phyloP scores from a whole-genome alignment of 2,888 invertebrate species.

The Emmelina monodactyla region DNA sequence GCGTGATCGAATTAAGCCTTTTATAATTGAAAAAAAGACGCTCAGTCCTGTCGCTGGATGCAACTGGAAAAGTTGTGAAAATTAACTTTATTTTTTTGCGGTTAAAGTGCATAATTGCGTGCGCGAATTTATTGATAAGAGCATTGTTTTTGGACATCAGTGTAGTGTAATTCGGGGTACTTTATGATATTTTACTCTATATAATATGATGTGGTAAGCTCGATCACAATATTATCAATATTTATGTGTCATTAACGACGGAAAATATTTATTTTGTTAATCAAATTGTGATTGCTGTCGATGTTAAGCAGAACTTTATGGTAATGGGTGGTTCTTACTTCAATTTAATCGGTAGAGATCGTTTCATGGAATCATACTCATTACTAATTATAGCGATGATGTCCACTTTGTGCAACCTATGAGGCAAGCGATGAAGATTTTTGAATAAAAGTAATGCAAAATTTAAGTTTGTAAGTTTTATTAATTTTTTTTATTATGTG shows the following conservation, averaged over 20 bases:
- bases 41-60: constrained; percentile 57
- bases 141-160: constrained; percentile 58
- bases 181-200: constrained; percentile 49
- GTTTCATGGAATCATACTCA: too few species aligned
- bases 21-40: constrained; percentile 55
- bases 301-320: too few species aligned
- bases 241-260: not conserved
- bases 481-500: too few species aligned
- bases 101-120: constrained; percentile 25
- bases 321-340: too few species aligned
- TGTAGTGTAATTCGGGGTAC: constrained; percentile 51
- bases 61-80: constrained; percentile 25
- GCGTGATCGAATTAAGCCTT: constrained; percentile 42
- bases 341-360: too few species aligned
- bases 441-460: too few species aligned
- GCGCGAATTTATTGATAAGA: constrained; percentile 25
- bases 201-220: constrained; percentile 40
- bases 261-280: not conserved
- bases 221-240: constrained; percentile 25
- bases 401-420: too few species aligned
- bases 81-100: constrained; percentile 22
- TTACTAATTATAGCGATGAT: too few species aligned
- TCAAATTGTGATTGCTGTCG: not conserved
- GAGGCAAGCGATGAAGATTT: too few species aligned
- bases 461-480: too few species aligned